Evolutionary conservation across 2,888 invertebrate species (phyloP), one percentile per base, ranked within the genome.

Genomic region (Hipparchia semele): DNA sequence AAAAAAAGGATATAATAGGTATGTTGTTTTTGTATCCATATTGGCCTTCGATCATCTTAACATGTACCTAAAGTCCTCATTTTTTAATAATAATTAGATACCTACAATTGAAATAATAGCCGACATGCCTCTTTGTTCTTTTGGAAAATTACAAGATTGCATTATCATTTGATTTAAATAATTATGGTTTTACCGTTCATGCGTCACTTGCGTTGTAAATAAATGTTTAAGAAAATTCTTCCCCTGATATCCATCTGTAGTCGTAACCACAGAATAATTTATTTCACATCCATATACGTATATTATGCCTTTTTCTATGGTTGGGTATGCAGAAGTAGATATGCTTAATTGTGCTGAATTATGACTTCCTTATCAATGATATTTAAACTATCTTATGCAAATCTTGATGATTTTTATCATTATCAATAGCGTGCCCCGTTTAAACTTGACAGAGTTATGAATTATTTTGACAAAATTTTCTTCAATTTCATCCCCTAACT

Each of bases 131-230:
- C 61, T 71, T 65, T 65, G 51, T 70, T 65, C 70, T 65, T 75
- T 75, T 73, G 72, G 75, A 73, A 75, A 71, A 73, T 73, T 68
- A 73, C 75, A 58, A 66, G 58, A 53, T 70, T 65, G 49, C 53
- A 73, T 73, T 68, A 68, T 64, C 56, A 68, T 68, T 53, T 60
- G 65, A 68, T 75, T 73, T 73, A 73, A 73, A 75, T 74, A 68
- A 66, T 59, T 60, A 54, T 39, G 68, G 70, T 71, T 65, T 68
- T 73, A 68, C 73, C 73, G 51, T 56, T 72, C 69, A 66, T 75
- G 73, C 75, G 75, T 75, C 75, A 72, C 46, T 49, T 68, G 39
- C 39, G 39, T 46, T 56, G 59, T 33, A 56, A 70, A 61, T 60
- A 39, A 39, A 64, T 72, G n/a, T 62, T 61, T 72, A 65, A 70